Evolutionary conservation across 2,797 vertebrate genomes (phyloP), one percentile per base, ranked within the genome.

Genomic region (Clarias platycephalus): DNA sequence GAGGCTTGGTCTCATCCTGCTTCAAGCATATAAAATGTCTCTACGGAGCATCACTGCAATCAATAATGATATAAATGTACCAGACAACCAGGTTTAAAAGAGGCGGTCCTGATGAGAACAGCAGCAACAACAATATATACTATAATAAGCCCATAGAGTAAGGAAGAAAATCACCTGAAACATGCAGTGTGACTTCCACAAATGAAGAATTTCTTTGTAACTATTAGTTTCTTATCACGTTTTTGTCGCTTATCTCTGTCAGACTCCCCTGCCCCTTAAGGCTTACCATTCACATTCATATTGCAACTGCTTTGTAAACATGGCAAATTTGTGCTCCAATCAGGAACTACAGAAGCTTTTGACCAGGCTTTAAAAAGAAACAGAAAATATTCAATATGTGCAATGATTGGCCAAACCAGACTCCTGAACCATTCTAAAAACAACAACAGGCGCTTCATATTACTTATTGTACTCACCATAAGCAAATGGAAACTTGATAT

Each of bases 1-100:
- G 72, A 57, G 62, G 16, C 44, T 22, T 44, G 15, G 9, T 24
- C 34, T 20, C 34, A 16, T 40, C 58, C 34, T 79, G 37, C 34
- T 79, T 44, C 75, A 40, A 40, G 82, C 20, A 3, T 20, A 34
- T 76, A 31, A 13, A 83, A 49, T 15, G 37, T 60, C 12, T 63
- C 26, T 37, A 0, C 12, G 0, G 60, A 77, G 62, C 34, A 37
- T 18, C 16, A 31, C 74, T n/a, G 63, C 83, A 70, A 84, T 84
- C 74, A 60, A 67, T 78, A 57, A 68, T 16, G 24, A 58, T 76
- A 66, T 16, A 58, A 77, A 58, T 44, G 62, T 26, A 60, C n/a
- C 82, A 55, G 71, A 34, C 26, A 64, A 62, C 15, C 57, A 20
- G 26, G 58, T 74, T 44, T 20, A 63, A 44, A 76, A 76, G 34